A percentile compares a stretch with the other conserved stretches of the same genome.
Conservation (phyloP, 2,113 vertebrate species). For the Catharus fuscescens region DNA sequence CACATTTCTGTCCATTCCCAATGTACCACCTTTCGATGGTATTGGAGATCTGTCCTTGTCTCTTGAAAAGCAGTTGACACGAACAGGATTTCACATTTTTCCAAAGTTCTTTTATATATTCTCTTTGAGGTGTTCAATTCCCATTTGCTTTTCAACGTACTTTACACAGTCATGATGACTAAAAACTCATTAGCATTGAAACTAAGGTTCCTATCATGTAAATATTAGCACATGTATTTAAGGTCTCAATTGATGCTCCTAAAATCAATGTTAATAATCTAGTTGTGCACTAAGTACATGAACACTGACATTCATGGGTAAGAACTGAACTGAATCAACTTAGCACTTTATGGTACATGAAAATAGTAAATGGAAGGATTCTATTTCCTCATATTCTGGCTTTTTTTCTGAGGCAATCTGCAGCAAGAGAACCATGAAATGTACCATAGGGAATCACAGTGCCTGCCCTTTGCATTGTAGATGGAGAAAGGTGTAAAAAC, state of each 20-base stretch:
- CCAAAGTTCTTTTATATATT: background rate
- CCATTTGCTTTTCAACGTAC: background rate
- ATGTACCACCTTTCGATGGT: background rate
- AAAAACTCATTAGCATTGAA: background rate
- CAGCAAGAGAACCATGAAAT: background rate
- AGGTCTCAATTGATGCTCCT: background rate
- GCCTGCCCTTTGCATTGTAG: background rate
- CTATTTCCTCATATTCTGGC: background rate
- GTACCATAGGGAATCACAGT: background rate
- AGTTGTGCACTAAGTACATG: background rate
- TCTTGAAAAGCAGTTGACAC: background rate
- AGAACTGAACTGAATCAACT: background rate
- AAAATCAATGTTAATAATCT: slow-evolving; percentile 4
- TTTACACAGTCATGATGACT: background rate
- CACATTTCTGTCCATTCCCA: background rate
- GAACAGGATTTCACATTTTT: background rate
- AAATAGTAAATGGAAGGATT: background rate
- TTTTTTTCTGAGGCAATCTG: background rate
- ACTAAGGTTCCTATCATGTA: background rate
- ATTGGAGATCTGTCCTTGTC: background rate
- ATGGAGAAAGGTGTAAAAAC: background rate
- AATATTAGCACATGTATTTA: background rate
- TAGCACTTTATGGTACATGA: background rate
- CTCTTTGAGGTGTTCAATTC: background rate
- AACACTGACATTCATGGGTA: background rate